Base-by-base conservation (phyloP, 2,113 vertebrate genomes). In the Propithecus coquereli region DNA sequence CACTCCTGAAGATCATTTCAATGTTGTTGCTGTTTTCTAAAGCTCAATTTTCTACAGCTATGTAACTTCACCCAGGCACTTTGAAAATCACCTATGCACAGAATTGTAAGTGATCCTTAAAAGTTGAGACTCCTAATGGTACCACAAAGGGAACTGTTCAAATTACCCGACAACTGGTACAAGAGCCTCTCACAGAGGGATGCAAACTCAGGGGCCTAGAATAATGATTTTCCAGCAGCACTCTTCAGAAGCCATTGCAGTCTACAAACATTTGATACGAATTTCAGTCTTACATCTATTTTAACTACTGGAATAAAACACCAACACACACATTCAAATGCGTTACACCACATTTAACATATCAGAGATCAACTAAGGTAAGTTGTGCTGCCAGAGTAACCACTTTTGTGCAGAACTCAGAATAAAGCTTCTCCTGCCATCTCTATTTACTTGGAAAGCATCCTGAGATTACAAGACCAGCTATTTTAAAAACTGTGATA, bases 61-160 rank as follows among this genome's bases (percentile, higher is more conserved):
- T 83, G 97, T 97, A 97, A 98, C 97, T 77, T 96, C 97, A 97
- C 91, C 97, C 96, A 79, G 79, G 96, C 45, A 73, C 95, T 94
- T 73, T 94, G 91, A 95, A 89, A 95, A 97, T 71, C 93, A 85
- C 94, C 96, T 91, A 54, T 17, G 79, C 74, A 59, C 80, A 77
- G 95, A 94, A 91, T 34, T 90, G 97, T 90, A 98, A 97, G 91
- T 13, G 93, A 98, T 97, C 97, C 95, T 79, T 73, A 81, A 97
- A 95, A 94, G 95, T 30, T 70, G 96, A 97, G 61, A 57, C 96
- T 86, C 91, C 88, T 63, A 34, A 1, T 1, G 30, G 85, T 43
- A 22, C 71, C 85, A 96, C 97, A 92, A 54, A 90, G 59, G 52
- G 59, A 37, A 50, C 95, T 81, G 89, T 94, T 97, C 94, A 68